Evolutionary conservation across 2,113 vertebrate species (phyloP).

Genomic region (Psittacula cyanocephala): DNA sequence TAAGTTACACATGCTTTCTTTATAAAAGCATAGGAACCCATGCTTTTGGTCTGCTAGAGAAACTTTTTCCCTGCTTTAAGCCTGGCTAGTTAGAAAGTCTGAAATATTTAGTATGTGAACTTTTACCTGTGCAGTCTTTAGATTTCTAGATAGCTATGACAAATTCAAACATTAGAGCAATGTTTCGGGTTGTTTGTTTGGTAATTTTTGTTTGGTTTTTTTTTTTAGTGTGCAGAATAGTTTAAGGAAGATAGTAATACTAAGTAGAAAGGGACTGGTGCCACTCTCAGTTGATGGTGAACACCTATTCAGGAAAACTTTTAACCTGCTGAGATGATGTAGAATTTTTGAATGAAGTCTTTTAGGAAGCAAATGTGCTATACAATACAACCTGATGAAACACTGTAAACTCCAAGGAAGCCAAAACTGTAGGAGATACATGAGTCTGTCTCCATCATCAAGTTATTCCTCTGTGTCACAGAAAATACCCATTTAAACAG

Average conservation of each 20-base stretch:
- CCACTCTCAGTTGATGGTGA: neutral
- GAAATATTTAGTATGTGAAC: neutral
- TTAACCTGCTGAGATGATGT: neutral
- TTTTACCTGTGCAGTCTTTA: neutral
- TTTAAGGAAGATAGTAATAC: neutral
- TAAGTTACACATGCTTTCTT: neutral
- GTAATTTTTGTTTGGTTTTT: neutral
- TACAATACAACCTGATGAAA: neutral
- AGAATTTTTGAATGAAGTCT: neutral
- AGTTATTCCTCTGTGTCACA: neutral
- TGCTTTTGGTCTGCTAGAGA: fast-evolving
- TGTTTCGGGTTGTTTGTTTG: neutral
- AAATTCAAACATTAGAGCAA: neutral
- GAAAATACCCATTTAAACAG: neutral
- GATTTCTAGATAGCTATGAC: neutral
- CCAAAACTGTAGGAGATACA: neutral
- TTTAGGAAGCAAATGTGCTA: neutral
- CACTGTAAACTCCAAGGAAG: neutral
- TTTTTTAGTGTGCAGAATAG: neutral
- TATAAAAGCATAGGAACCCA: neutral
- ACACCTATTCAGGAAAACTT: neutral
- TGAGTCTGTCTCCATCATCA: fast-evolving
- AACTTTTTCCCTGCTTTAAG: neutral
- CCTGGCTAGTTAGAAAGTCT: neutral
- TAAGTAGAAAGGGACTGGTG: neutral